Evolutionary conservation across 2,113 vertebrate genomes (phyloP).

Genomic region (Typhlomys cinereus): DNA sequence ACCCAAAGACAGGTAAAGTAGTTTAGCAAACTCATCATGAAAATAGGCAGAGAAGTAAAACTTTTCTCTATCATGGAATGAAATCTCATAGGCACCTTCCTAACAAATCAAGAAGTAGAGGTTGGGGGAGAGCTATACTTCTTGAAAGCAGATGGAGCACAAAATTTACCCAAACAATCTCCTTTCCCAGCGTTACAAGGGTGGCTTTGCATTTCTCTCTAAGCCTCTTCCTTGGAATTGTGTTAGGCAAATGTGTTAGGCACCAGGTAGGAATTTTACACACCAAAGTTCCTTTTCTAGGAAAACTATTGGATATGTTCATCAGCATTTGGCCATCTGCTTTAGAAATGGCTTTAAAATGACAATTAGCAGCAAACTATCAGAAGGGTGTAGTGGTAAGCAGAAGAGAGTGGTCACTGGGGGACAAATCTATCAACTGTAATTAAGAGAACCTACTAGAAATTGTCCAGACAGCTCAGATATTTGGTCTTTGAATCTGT

Average conservation of each 20-base stretch:
- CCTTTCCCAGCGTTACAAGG: neutral
- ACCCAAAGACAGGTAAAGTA: slow-evolving; percentile 23
- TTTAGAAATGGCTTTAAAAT: neutral
- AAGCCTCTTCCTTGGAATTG: neutral
- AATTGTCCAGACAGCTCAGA: neutral
- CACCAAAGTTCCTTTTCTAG: slow-evolving; percentile 51
- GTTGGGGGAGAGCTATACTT: slow-evolving; percentile 42
- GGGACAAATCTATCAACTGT: neutral
- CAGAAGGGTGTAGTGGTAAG: neutral
- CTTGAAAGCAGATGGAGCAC: slow-evolving; percentile 51
- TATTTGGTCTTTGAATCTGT: neutral
- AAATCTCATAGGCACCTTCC: slow-evolving; percentile 23
- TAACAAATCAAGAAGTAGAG: slow-evolving; percentile 31
- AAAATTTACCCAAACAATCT: slow-evolving; percentile 11
- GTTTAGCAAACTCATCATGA: slow-evolving; percentile 29
- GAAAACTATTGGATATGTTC: neutral
- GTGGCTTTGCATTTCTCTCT: neutral
- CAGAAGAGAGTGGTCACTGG: neutral
- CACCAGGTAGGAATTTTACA: no score
- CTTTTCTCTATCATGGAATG: slow-evolving; percentile 25
- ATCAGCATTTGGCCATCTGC: neutral
- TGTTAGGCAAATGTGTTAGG: no score
- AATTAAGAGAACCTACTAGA: neutral
- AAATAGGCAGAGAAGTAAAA: slow-evolving; percentile 36
- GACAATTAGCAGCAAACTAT: neutral